phyloP scores from a whole-genome alignment of 2,797 vertebrate species.

The Cacajao melanocephalus region DNA sequence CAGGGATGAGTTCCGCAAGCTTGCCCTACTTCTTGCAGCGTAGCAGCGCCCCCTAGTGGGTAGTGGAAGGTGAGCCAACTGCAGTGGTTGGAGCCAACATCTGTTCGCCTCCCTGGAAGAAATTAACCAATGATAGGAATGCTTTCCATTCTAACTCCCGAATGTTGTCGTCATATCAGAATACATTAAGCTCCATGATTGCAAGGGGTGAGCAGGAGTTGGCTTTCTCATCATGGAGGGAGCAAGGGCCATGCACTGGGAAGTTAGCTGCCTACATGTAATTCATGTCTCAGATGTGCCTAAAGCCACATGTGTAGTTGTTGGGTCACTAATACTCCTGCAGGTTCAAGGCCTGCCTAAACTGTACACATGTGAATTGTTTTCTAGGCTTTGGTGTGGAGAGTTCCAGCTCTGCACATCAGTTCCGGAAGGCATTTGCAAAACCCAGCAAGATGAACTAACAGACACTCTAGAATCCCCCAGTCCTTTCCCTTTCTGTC shows the following conservation, averaged over 20 bases:
- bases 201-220: background rate
- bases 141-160: background rate
- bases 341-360: background rate
- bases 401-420: rapidly evolving
- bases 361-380: too few relatives aligned
- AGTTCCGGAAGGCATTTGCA: background rate
- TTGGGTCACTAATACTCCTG: background rate
- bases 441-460: background rate
- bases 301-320: background rate
- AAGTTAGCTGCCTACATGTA: background rate
- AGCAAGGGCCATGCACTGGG: background rate
- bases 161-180: background rate
- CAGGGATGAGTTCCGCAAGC: background rate
- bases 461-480: background rate
- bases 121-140: background rate
- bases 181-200: background rate
- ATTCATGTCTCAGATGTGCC: too few relatives aligned
- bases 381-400: background rate
- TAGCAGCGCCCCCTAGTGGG: slow-evolving; percentile 54
- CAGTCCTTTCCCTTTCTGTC: background rate
- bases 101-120: background rate
- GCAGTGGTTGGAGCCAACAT: background rate
- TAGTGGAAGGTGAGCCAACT: background rate
- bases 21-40: slow-evolving; percentile 4
- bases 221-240: background rate